These are phyloP conservation scores for Pica pica DNA, from an alignment of 2,113 vertebrate species.

Conservation along the genomic window DNA sequence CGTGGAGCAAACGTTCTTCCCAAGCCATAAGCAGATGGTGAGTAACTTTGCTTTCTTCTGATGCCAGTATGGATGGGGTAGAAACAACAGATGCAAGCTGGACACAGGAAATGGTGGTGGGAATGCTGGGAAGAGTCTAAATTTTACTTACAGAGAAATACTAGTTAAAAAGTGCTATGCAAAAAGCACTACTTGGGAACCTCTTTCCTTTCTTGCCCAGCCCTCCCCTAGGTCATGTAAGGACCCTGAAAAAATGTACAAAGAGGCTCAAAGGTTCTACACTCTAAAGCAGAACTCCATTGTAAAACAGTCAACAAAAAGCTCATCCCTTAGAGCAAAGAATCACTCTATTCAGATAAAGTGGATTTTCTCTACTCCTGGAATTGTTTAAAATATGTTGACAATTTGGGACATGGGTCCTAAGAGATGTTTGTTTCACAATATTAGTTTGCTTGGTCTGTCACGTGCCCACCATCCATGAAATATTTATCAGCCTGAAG, in stretches of 20 bases:
- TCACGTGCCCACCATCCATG: not conserved
- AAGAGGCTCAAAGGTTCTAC: not conserved
- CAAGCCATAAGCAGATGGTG: slow-evolving; percentile 95
- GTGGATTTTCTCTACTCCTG: not conserved
- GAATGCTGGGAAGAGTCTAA: not conserved
- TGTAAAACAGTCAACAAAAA: not conserved
- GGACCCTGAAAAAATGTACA: not conserved
- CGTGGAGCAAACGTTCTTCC: slow-evolving; percentile 93
- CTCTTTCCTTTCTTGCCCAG: not conserved
- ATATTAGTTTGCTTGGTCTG: not conserved
- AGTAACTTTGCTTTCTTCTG: slow-evolving; percentile 69
- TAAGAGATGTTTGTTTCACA: not conserved
- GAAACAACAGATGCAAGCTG: not conserved
- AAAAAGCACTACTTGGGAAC: not conserved
- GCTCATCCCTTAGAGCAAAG: not conserved
- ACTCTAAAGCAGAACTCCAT: not conserved
- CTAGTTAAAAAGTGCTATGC: not conserved
- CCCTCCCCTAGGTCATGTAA: not conserved
- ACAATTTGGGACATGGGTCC: not conserved
- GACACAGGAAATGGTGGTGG: not conserved
- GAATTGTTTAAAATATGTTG: not conserved
- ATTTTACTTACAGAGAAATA: not conserved
- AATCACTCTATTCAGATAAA: not conserved
- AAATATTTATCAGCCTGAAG: not conserved
- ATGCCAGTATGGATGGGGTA: not conserved